Percentiles rank a stretch among this genome's conserved stretches.
These are phyloP conservation scores for Emydoidea blandingii DNA, from an alignment of 2,797 vertebrate species.

Conservation along the genomic window DNA sequence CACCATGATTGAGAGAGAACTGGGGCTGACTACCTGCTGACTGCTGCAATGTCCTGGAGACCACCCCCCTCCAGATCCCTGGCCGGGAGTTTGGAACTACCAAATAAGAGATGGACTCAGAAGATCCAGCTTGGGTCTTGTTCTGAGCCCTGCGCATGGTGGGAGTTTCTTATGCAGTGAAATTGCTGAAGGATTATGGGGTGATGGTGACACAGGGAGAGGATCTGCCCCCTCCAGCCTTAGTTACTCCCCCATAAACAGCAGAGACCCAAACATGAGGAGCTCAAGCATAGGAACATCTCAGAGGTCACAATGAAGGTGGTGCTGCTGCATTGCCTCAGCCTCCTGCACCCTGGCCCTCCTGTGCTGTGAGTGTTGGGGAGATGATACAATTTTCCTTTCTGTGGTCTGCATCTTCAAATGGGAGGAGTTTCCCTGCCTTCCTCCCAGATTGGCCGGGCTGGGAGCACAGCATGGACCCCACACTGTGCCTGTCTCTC, in stretches of 20 bases:
- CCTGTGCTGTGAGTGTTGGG: not conserved
- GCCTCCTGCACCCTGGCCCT: not conserved
- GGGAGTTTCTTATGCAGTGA: not conserved
- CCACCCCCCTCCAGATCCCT: too few species aligned
- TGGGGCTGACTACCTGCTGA: not conserved
- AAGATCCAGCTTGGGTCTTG: not conserved
- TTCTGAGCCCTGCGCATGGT: not conserved
- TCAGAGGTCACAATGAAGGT: not conserved
- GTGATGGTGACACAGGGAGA: not conserved
- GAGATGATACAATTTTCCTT: not conserved
- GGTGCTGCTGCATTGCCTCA: not conserved
- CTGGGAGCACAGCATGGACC: too few species aligned
- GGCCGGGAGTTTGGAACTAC: not conserved
- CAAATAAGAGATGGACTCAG: not conserved
- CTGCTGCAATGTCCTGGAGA: not conserved
- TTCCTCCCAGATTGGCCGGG: too few species aligned
- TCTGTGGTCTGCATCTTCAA: not conserved
- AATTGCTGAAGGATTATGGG: not conserved
- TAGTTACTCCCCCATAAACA: not conserved
- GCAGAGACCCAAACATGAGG: not conserved
- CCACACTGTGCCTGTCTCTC: too few species aligned
- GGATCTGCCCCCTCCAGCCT: not conserved
- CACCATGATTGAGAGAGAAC: not conserved
- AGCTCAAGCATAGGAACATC: not conserved
- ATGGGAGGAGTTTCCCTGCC: not conserved